Evolutionary conservation across 2,888 invertebrate species (phyloP).

Genomic region (Euclidia mi): DNA sequence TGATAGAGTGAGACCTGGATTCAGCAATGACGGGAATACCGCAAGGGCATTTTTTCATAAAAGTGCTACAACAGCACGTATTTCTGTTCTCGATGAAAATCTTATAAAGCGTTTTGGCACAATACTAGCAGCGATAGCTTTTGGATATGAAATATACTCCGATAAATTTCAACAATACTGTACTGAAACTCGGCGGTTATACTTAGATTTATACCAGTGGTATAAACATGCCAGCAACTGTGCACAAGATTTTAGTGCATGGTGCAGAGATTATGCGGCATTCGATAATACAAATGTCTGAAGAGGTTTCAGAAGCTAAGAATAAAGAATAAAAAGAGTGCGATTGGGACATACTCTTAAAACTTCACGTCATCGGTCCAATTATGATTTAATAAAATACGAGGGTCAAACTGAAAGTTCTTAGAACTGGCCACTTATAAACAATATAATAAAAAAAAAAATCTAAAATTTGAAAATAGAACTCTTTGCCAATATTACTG

Average conservation of each 20-base stretch:
- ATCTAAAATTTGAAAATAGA: too few species aligned
- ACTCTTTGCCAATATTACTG: too few species aligned
- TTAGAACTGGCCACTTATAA: too few species aligned
- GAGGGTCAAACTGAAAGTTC: too few species aligned
- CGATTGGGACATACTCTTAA: too few species aligned
- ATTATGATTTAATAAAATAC: too few species aligned
- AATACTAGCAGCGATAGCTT: background rate
- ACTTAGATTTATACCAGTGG: constrained; percentile 1
- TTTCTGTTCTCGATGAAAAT: background rate
- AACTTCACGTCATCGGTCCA: too few species aligned
- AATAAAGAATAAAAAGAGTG: too few species aligned
- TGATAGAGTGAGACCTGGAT: too few species aligned
- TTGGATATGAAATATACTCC: background rate
- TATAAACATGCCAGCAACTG: constrained; percentile 1
- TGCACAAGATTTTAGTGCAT: constrained; percentile 3
- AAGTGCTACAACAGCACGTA: background rate
- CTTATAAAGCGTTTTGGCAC: background rate
- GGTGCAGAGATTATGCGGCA: constrained; percentile 12
- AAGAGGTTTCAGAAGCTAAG: too few species aligned
- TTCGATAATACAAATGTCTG: constrained; percentile 11
- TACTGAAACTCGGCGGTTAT: background rate
- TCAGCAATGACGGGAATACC: constrained; percentile 2
- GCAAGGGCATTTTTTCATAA: constrained; percentile 1
- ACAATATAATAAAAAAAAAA: too few species aligned
- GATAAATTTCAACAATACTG: background rate